Conservation (phyloP, 2,797 vertebrate genomes). For the Diplodus puntazzo region DNA sequence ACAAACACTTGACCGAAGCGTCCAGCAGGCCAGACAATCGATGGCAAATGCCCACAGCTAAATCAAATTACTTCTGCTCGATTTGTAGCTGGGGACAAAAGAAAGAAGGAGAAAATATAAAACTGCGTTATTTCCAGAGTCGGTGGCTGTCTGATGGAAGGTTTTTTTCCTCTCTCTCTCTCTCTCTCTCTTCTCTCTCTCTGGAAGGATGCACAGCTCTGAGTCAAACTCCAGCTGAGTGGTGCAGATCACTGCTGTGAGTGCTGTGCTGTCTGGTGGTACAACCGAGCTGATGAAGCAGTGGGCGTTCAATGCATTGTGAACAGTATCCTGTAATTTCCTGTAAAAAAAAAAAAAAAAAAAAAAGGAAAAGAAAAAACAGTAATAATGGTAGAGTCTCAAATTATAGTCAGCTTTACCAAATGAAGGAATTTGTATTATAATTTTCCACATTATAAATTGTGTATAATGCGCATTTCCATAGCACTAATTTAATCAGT, state of each 20-base stretch:
- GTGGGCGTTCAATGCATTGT: conserved; percentile 11
- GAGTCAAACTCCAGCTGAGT: conserved; percentile 7
- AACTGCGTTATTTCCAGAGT: conserved; percentile 67
- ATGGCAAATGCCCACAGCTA: conserved; percentile 76
- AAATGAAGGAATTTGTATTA: background rate
- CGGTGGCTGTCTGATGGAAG: conserved; percentile 49
- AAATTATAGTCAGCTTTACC: background rate
- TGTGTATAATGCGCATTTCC: background rate
- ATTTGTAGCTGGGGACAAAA: conserved; percentile 65
- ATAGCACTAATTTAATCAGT: background rate
- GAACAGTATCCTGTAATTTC: background rate
- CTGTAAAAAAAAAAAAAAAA: background rate
- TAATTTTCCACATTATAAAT: background rate
- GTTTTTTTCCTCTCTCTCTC: conserved; percentile 1
- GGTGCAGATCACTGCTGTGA: conserved; percentile 12
- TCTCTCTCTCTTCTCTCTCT: conserved; percentile 5
- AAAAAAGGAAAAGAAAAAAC: background rate
- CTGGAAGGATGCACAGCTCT: conserved; percentile 31
- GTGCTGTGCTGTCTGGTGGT: background rate
- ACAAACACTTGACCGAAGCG: conserved; percentile 76
- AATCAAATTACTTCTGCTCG: conserved; percentile 80
- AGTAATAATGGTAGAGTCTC: background rate
- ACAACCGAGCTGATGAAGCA: conserved; percentile 3
- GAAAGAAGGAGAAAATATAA: conserved; percentile 66
- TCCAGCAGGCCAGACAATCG: conserved; percentile 73